Conservation (phyloP, 2,113 vertebrate genomes). For the Callochromis pleurospilus region DNA sequence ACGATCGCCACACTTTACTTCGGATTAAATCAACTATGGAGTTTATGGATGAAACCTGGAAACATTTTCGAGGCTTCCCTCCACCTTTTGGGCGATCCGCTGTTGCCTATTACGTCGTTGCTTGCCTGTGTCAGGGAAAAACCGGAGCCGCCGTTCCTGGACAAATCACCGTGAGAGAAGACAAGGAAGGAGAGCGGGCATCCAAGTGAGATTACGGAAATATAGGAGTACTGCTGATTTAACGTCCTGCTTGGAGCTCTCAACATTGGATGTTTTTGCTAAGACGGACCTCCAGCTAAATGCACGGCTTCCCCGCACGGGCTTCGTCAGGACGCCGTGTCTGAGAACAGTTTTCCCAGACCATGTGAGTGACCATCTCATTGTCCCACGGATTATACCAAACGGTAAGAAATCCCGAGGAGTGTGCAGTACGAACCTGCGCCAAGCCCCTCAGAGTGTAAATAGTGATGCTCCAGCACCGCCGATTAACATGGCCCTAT, state of each 20-base stretch:
- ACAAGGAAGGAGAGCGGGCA: not conserved
- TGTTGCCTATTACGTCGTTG: rapidly evolving
- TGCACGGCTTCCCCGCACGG: rapidly evolving
- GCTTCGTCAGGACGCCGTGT: not conserved
- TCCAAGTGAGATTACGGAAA: not conserved
- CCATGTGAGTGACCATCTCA: not conserved
- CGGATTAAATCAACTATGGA: not conserved
- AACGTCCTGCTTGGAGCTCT: not conserved
- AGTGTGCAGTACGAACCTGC: too few species aligned
- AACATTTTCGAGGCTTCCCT: not conserved
- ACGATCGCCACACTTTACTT: not conserved
- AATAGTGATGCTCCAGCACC: not conserved
- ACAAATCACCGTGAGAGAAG: rapidly evolving
- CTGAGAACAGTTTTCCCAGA: not conserved
- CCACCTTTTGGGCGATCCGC: not conserved
- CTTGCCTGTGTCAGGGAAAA: not conserved
- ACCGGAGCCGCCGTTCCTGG: rapidly evolving
- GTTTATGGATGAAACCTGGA: rapidly evolving
- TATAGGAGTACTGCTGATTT: not conserved
- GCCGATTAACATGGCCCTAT: not conserved
- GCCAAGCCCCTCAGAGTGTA: not conserved
- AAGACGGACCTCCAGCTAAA: rapidly evolving
- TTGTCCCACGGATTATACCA: not conserved
- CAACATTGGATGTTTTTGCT: not conserved
- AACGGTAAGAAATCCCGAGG: not conserved